Percentiles rank a stretch among this genome's conserved stretches.
Evolutionary conservation across 2,797 vertebrate genomes (phyloP).

Genomic region (Varecia variegata): DNA sequence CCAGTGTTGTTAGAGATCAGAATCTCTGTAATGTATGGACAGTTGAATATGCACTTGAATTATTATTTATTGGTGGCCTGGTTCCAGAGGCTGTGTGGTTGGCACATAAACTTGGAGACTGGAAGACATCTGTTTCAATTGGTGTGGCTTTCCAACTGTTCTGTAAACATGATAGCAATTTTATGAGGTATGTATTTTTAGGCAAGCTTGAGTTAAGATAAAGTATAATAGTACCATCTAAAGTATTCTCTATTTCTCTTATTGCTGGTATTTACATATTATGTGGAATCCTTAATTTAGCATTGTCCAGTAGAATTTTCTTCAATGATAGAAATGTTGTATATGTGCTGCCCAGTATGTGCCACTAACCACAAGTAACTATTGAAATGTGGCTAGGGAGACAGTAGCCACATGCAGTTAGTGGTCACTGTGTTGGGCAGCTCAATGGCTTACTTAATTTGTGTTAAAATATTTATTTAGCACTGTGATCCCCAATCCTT

Average conservation of each 20-base stretch:
- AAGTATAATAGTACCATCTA: neutral
- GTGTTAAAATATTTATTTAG: neutral
- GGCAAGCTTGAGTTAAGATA: neutral
- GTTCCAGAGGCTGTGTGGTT: conserved; percentile 95
- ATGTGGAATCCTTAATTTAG: neutral
- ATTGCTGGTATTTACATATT: neutral
- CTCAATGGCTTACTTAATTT: neutral
- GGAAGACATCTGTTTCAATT: conserved; percentile 93
- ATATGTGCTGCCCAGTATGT: neutral
- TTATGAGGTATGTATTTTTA: conserved; percentile 83
- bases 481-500: no score
- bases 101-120: conserved; percentile 91
- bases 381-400: neutral
- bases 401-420: neutral
- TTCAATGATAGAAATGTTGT: neutral
- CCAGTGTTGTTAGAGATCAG: conserved; percentile 88
- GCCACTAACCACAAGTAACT: neutral
- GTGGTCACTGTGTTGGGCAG: neutral
- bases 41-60: conserved; percentile 92
- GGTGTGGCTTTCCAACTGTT: conserved; percentile 89
- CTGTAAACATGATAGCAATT: conserved; percentile 78
- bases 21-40: conserved; percentile 94
- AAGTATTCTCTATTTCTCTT: neutral
- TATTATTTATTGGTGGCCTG: conserved; percentile 92
- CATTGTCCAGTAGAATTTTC: neutral